phyloP scores from a whole-genome alignment of 1,140 invertebrate species.

The Marisa cornuarietis region DNA sequence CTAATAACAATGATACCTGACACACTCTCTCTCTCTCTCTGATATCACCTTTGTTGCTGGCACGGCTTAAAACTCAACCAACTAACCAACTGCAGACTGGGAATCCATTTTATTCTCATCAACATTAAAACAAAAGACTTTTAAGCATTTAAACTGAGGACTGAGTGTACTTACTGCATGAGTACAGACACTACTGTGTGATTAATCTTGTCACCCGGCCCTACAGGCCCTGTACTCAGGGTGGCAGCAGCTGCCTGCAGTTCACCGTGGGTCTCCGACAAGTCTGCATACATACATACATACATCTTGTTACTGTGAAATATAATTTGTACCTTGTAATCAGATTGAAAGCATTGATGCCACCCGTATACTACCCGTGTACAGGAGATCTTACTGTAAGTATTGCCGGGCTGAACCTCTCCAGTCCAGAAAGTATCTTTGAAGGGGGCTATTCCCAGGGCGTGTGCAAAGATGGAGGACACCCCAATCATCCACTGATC shows the following conservation, averaged over 20 bases:
- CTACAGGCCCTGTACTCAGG: conserved; percentile 47
- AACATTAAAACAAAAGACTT: no score
- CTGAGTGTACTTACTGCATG: conserved; percentile 36
- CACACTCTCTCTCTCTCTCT: no score
- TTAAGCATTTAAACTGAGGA: no score
- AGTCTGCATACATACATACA: conserved; percentile 2
- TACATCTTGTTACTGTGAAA: not conserved
- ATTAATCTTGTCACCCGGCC: conserved; percentile 44
- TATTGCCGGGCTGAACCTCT: conserved; percentile 49
- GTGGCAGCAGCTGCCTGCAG: conserved; percentile 36
- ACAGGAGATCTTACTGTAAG: conserved; percentile 21
- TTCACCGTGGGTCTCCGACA: conserved; percentile 26
- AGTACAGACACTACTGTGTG: conserved; percentile 30
- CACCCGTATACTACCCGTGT: no score
- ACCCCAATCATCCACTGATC: conserved; percentile 60
- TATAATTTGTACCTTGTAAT: not conserved
- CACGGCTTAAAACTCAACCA: no score
- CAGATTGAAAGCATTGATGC: no score
- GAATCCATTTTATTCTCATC: conserved; percentile 42
- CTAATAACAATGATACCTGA: no score
- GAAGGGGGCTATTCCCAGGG: conserved; percentile 55
- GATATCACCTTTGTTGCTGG: no score
- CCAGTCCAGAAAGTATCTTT: conserved; percentile 63
- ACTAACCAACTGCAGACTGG: no score
- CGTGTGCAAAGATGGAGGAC: conserved; percentile 55